phyloP scores from a whole-genome alignment of 2,888 invertebrate species.

The Perithous albicinctus region DNA sequence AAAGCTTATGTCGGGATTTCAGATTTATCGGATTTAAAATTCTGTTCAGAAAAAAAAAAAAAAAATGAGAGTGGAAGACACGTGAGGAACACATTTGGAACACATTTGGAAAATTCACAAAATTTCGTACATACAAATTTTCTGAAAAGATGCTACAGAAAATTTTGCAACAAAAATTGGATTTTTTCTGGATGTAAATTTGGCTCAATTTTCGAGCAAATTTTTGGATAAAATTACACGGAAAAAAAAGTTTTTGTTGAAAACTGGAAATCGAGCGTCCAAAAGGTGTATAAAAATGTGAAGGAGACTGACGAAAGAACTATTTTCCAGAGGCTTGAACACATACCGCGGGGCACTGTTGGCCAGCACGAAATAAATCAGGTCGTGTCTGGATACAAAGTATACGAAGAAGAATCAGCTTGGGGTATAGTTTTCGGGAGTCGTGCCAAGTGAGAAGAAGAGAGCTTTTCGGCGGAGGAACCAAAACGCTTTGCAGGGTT shows the following conservation, averaged over 20 bases:
- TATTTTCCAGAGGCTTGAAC: neutral
- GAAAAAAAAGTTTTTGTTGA: too few species aligned
- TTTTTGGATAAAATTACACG: neutral
- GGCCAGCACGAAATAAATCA: conserved; percentile 51
- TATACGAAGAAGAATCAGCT: conserved; percentile 54
- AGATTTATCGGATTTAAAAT: too few species aligned
- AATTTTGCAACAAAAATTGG: too few species aligned
- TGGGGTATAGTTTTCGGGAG: conserved; percentile 60
- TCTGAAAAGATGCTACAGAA: too few species aligned
- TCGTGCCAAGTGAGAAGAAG: conserved; percentile 57
- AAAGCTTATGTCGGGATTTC: neutral
- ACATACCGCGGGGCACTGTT: neutral
- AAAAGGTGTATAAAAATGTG: neutral
- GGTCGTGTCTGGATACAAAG: conserved; percentile 46
- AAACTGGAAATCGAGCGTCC: too few species aligned
- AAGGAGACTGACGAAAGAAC: neutral
- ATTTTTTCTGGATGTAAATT: too few species aligned
- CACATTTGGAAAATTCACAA: too few species aligned
- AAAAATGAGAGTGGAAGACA: too few species aligned
- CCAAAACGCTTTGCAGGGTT: conserved; percentile 55
- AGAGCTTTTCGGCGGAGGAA: conserved; percentile 48
- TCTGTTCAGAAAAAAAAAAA: too few species aligned
- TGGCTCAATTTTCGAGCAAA: neutral
- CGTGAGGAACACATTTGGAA: too few species aligned
- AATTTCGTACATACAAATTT: too few species aligned